These are phyloP conservation scores for Electrophaes corylata DNA, from an alignment of 2,888 invertebrate species.

Conservation along the genomic window DNA sequence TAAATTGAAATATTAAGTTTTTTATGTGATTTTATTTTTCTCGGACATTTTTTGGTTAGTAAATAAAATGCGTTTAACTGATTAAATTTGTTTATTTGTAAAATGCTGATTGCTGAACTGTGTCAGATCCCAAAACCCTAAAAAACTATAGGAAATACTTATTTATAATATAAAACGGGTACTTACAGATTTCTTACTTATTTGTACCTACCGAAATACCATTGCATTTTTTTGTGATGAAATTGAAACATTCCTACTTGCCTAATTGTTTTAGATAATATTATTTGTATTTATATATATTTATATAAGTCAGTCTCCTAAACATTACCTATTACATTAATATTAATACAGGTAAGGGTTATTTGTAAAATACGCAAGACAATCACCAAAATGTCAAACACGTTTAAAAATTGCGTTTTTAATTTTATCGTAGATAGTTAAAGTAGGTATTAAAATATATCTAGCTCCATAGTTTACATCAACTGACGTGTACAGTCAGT, in stretches of 20 bases:
- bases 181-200: background rate
- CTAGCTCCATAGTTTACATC: too few species aligned
- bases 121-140: conserved; percentile 42
- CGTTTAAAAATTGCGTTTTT: too few species aligned
- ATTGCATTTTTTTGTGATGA: background rate
- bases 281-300: background rate
- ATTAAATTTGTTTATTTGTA: conserved; percentile 47
- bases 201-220: background rate
- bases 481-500: too few species aligned
- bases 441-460: too few species aligned
- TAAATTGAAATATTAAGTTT: conserved; percentile 47
- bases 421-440: too few species aligned
- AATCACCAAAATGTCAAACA: too few species aligned
- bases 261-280: background rate
- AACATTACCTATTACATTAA: background rate
- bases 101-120: conserved; percentile 28
- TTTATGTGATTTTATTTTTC: conserved; percentile 72
- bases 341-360: background rate
- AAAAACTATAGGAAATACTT: conserved; percentile 32
- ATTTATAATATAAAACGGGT: conserved; percentile 21
- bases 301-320: background rate
- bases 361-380: background rate
- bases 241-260: background rate
- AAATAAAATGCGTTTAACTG: conserved; percentile 65
- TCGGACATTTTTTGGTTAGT: conserved; percentile 59